Evolutionary conservation across 2,888 invertebrate genomes (phyloP).

Genomic region (Heliconius sara): DNA sequence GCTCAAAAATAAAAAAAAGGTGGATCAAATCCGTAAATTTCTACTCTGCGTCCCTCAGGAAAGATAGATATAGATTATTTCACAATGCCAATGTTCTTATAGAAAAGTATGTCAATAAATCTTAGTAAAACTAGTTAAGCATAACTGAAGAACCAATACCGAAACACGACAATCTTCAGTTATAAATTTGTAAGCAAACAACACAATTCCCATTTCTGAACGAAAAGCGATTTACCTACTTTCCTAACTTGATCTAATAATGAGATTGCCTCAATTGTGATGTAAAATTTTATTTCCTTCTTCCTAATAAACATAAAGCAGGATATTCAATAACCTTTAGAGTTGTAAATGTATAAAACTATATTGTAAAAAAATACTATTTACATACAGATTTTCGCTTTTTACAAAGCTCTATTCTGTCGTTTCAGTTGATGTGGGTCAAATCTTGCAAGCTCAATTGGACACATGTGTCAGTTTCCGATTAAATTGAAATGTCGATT

Average conservation of each 20-base stretch:
- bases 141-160: background rate
- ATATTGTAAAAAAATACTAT: background rate
- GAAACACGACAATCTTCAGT: background rate
- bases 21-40: too few relatives aligned
- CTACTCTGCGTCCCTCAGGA: too few relatives aligned
- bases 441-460: background rate
- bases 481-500: background rate
- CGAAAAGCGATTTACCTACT: conserved; percentile 14
- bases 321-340: conserved; percentile 3
- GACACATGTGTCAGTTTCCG: background rate
- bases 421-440: too few relatives aligned
- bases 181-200: conserved; percentile 11
- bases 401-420: too few relatives aligned
- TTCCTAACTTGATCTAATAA: conserved; percentile 27
- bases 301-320: conserved; percentile 18
- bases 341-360: background rate
- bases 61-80: too few relatives aligned
- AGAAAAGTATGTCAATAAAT: background rate
- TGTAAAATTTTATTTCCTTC: conserved; percentile 22
- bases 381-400: too few relatives aligned
- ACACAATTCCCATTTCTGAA: background rate
- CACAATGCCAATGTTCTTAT: too few relatives aligned
- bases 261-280: conserved; percentile 25
- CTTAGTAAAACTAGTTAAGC: background rate
- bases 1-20: too few relatives aligned